A percentile compares a stretch with the other conserved stretches of the same genome.
Conservation (phyloP, 2,888 invertebrate genomes). For the Heliconius charithonia region DNA sequence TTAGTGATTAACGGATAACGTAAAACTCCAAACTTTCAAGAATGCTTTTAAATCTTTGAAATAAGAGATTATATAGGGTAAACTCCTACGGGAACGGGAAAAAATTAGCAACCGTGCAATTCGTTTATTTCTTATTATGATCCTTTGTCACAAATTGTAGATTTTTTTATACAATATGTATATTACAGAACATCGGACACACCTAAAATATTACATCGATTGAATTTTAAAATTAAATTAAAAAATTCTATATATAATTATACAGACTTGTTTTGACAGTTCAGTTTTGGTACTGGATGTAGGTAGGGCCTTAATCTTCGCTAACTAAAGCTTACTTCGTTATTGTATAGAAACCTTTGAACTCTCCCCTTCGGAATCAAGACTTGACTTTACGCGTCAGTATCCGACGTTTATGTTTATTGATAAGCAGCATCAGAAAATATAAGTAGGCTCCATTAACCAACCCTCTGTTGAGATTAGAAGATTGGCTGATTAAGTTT, state of each 20-base stretch:
- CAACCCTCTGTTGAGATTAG: slow-evolving; percentile 73
- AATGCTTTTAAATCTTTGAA: neutral
- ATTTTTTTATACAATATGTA: too few relatives aligned
- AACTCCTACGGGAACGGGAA: neutral
- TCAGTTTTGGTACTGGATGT: neutral
- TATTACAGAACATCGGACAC: too few relatives aligned
- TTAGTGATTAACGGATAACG: neutral
- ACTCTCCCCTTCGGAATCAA: slow-evolving; percentile 70
- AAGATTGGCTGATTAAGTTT: slow-evolving; percentile 70
- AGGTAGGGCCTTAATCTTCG: slow-evolving; percentile 54
- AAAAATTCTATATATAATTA: neutral
- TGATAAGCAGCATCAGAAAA: slow-evolving; percentile 73
- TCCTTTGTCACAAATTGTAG: too few relatives aligned
- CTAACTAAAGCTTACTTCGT: slow-evolving; percentile 56
- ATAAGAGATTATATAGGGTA: neutral
- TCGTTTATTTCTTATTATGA: neutral
- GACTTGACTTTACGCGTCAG: slow-evolving; percentile 68
- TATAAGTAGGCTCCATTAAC: slow-evolving; percentile 79
- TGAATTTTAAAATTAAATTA: neutral
- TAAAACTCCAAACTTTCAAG: neutral
- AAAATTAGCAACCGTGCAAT: neutral
- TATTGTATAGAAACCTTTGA: slow-evolving; percentile 73
- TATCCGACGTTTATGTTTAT: slow-evolving; percentile 79
- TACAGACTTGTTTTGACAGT: slow-evolving; percentile 5
- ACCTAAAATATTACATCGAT: neutral